phyloP scores from a whole-genome alignment of 2,888 invertebrate genomes.

The Ectropis crepuscularia region DNA sequence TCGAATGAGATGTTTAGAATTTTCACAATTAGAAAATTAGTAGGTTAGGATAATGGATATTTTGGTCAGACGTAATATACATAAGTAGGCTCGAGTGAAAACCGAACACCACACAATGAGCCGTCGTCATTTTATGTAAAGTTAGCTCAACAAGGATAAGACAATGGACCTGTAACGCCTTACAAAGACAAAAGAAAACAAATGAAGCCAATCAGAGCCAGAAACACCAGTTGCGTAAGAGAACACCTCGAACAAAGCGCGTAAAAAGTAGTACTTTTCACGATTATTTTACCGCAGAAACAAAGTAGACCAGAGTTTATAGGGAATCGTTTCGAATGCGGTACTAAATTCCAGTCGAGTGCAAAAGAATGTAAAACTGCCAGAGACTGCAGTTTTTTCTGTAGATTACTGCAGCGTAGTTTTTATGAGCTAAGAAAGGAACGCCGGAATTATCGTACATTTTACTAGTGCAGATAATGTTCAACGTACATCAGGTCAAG shows the following conservation, averaged over 20 bases:
- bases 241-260: conserved; percentile 21
- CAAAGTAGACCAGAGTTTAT: conserved; percentile 40
- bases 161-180: conserved; percentile 24
- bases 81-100: background rate
- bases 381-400: conserved; percentile 45
- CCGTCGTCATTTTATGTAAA: conserved; percentile 12
- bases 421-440: conserved; percentile 43
- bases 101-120: conserved; percentile 11
- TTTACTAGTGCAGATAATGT: conserved; percentile 1
- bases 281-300: conserved; percentile 28
- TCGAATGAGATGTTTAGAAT: too few species aligned
- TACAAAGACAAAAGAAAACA: conserved; percentile 25
- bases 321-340: conserved; percentile 45
- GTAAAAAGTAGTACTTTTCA: conserved; percentile 22
- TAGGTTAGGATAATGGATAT: too few species aligned
- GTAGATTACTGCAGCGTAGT: conserved; percentile 43
- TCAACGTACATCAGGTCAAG: background rate
- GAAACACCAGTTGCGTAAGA: conserved; percentile 27
- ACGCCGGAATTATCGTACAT: conserved; percentile 11
- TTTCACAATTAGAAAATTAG: too few species aligned
- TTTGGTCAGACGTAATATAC: background rate
- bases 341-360: conserved; percentile 52
- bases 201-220: conserved; percentile 25
- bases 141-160: conserved; percentile 13
- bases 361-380: conserved; percentile 54